Evolutionary conservation across 2,888 invertebrate genomes (phyloP), one percentile per base, ranked within the genome.

Genomic region (Ichneumoninae sp.): DNA sequence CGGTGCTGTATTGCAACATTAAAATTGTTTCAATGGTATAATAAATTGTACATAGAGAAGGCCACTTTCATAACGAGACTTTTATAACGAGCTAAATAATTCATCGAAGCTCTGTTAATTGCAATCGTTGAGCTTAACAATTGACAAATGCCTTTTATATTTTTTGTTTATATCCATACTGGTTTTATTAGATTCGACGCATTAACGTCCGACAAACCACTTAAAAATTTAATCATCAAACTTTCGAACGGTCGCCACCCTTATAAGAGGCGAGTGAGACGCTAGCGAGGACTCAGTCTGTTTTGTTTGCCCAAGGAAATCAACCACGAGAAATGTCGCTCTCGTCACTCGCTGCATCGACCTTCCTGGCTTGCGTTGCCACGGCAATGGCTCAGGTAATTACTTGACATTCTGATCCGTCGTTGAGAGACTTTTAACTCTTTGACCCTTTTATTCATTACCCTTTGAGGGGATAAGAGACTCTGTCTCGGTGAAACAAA

Each of bases 331-430:
- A 44, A 78, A 77, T 78, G 57, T 47, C 44, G 57, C 30, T 47
- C 5, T 40, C 60, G 16, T 60, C 60, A 7, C 22, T 73, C 26
- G 26, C 5, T 7, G 4, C 52, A 68, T 36, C 54, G 44, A 19
- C 36, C 66, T 73, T 83, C 40, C 30, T 73, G 50, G 82, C 68
- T 10, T 73, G 57, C 40, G 50, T 79, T 36, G 68, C 75, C 50
- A 30, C 71, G 36, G 81, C 71, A 57, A 57, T 76, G 33, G 83
- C 83, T n/a, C 86, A 86, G 86, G 86, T 86, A 83, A 80, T 63
- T 44, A 13, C 26, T 65, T 19, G 30, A 44, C 3, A 47, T 44
- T 52, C 57, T 30, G n/a, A 40, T 3, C n/a, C 26, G 22, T 26
- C 10, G 13, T 65, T 44, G 33, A 19, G 30, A 70, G 2, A 19